Evolutionary conservation across 2,797 vertebrate genomes (phyloP).

Genomic region (Platalea minor): DNA sequence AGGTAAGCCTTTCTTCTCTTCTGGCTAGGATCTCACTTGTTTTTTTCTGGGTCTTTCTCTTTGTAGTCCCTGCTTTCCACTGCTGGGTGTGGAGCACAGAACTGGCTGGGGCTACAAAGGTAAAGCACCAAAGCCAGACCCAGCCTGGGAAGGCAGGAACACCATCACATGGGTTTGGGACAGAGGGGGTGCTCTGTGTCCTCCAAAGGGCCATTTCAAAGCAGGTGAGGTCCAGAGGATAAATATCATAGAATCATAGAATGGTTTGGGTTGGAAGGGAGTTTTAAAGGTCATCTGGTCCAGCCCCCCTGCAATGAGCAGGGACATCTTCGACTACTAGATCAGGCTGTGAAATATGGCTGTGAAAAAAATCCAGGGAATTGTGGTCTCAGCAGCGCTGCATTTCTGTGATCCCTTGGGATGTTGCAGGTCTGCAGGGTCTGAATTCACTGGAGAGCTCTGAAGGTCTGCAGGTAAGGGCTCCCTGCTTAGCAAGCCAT

Average conservation of each 20-base stretch:
- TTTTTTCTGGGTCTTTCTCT: not conserved
- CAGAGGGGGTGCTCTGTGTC: not conserved
- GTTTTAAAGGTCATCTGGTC: not conserved
- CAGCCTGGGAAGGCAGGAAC: not conserved
- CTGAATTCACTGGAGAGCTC: not conserved
- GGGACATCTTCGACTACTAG: not conserved
- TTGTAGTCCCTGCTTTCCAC: not conserved
- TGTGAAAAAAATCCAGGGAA: not conserved
- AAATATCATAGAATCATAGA: not conserved
- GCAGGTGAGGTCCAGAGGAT: not conserved
- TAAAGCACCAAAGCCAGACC: not conserved
- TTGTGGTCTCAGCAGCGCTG: not conserved
- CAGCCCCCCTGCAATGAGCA: not conserved
- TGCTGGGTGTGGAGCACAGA: not conserved
- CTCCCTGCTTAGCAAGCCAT: not conserved
- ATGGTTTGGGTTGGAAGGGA: not conserved
- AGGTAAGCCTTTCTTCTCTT: constrained; percentile 70
- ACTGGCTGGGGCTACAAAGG: not conserved
- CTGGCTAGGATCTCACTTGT: not conserved
- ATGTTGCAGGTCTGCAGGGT: not conserved
- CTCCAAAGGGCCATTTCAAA: not conserved
- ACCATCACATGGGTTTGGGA: not conserved
- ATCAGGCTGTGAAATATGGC: not conserved
- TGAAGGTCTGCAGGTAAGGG: not conserved
- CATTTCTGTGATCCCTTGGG: not conserved